Conservation (phyloP, 1,140 invertebrate species). For the Drosophila truncata region DNA sequence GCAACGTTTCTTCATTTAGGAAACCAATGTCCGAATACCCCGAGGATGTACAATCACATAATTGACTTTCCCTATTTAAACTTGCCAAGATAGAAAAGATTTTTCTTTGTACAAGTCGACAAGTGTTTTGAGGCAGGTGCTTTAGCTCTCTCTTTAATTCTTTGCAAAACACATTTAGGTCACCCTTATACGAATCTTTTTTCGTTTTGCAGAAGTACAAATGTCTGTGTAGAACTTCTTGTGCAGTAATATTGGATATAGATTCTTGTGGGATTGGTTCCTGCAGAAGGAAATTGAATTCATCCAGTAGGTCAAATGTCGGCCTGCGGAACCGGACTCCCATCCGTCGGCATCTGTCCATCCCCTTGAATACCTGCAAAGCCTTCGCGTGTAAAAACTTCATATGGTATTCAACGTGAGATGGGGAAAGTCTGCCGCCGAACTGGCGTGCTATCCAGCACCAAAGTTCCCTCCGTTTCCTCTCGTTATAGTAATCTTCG, state of each 20-base stretch:
- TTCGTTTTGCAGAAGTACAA: no score
- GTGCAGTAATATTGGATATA: neutral
- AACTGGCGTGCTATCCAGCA: slow-evolving; percentile 34
- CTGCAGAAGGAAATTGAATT: slow-evolving; percentile 25
- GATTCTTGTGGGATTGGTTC: neutral
- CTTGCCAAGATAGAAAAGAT: neutral
- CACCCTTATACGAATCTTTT: neutral
- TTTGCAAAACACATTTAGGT: slow-evolving; percentile 16
- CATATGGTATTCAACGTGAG: slow-evolving; percentile 11
- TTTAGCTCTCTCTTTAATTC: slow-evolving; percentile 8
- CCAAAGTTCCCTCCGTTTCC: slow-evolving; percentile 11
- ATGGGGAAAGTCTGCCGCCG: slow-evolving; percentile 9
- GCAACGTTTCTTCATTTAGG: no score
- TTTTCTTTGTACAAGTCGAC: slow-evolving; percentile 15
- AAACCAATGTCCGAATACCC: neutral
- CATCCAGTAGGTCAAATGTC: slow-evolving; percentile 26
- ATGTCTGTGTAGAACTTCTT: neutral
- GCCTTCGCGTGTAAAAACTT: slow-evolving; percentile 8
- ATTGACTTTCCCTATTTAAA: neutral
- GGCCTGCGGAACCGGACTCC: neutral
- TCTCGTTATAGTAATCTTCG: slow-evolving; percentile 21
- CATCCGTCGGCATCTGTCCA: slow-evolving; percentile 1
- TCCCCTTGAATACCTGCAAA: slow-evolving; percentile 14
- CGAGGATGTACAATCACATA: neutral
- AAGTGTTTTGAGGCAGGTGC: neutral